Conservation (phyloP, 2,888 invertebrate species). For the Mythimna albipuncta region DNA sequence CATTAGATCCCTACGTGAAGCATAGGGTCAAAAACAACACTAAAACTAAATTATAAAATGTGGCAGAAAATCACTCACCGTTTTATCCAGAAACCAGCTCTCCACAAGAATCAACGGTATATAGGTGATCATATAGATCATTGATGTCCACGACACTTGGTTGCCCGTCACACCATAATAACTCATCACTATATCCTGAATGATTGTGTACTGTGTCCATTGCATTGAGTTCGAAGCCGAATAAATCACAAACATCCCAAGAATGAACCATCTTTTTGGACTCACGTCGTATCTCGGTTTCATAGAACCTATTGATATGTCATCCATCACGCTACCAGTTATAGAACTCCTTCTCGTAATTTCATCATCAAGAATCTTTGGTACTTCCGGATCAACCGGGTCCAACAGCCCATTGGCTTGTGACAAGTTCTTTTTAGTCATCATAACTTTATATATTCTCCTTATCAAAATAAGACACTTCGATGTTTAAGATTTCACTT, state of each 20-base stretch:
- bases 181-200: conserved; percentile 94
- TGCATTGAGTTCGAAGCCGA: conserved; percentile 98
- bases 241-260: conserved; percentile 95
- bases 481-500: conserved; percentile 13
- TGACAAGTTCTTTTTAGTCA: conserved; percentile 52
- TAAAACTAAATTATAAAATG: neutral
- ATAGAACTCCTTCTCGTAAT: conserved; percentile 64
- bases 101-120: conserved; percentile 99
- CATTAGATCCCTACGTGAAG: too few species aligned
- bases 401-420: conserved; percentile 49
- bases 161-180: conserved; percentile 94
- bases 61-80: conserved; percentile 91
- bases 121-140: conserved; percentile 99
- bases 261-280: conserved; percentile 94
- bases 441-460: conserved; percentile 25
- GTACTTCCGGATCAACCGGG: conserved; percentile 63
- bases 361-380: conserved; percentile 64
- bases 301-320: neutral
- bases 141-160: conserved; percentile 97
- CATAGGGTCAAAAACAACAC: too few species aligned
- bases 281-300: conserved; percentile 90
- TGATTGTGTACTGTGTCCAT: conserved; percentile 99
- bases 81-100: conserved; percentile 98
- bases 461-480: conserved; percentile 44
- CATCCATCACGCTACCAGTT: conserved; percentile 78